These are phyloP conservation scores for Drosophila saltans DNA, from an alignment of 1,140 invertebrate species.

Conservation along the genomic window DNA sequence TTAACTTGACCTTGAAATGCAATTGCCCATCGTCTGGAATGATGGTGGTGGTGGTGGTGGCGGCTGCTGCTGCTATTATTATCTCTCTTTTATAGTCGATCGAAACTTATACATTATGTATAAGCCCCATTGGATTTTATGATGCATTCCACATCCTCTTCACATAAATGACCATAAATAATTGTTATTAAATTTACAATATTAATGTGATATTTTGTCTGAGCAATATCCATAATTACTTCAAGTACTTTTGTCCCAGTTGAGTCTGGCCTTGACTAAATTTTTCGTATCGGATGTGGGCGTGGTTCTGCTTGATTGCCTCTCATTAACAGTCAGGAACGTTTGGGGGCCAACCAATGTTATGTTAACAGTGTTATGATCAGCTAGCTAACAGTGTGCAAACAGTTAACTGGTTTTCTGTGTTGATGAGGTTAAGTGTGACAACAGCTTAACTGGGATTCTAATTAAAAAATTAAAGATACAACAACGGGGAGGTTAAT, in stretches of 20 bases:
- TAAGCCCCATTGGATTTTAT: conserved; percentile 12
- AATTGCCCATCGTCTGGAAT: conserved; percentile 34
- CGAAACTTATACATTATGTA: conserved; percentile 41
- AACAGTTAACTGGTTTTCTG: conserved; percentile 4
- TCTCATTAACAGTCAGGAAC: conserved; percentile 2
- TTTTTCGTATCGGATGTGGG: background rate
- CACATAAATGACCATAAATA: conserved; percentile 17
- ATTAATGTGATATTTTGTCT: conserved; percentile 2
- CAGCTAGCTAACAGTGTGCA: background rate
- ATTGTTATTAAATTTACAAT: conserved; percentile 34
- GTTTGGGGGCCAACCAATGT: conserved; percentile 8
- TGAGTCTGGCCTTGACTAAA: conserved; percentile 1
- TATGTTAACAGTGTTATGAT: conserved; percentile 17
- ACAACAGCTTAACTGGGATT: conserved; percentile 2
- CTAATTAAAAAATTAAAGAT: background rate
- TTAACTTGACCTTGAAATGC: conserved; percentile 41
- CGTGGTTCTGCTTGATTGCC: conserved; percentile 18
- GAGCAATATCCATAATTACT: conserved; percentile 11
- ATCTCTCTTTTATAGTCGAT: conserved; percentile 22
- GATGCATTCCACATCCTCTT: conserved; percentile 15
- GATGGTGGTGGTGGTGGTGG: background rate
- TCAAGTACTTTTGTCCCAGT: conserved; percentile 4
- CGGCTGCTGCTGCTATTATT: background rate
- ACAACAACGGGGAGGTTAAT: background rate
- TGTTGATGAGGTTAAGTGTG: conserved; percentile 8